Percentiles rank a stretch among this genome's conserved stretches.
These are phyloP conservation scores for Melopsittacus undulatus DNA, from an alignment of 2,797 vertebrate genomes.

Conservation along the genomic window DNA sequence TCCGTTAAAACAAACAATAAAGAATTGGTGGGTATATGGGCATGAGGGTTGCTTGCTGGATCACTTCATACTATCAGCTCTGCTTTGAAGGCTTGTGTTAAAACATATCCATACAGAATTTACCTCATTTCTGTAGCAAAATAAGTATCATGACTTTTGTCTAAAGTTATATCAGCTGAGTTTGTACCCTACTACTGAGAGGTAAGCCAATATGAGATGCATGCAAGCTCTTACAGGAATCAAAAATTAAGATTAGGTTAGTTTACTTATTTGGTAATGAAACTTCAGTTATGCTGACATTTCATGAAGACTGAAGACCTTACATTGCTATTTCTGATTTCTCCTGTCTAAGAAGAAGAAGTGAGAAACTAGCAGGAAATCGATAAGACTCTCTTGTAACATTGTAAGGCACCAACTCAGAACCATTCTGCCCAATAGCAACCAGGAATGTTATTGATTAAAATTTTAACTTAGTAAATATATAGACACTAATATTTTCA, in stretches of 20 bases:
- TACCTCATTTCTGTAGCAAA: neutral
- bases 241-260: neutral
- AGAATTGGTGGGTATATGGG: neutral
- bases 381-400: neutral
- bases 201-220: neutral
- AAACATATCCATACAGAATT: neutral
- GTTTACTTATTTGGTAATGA: neutral
- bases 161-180: neutral
- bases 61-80: neutral
- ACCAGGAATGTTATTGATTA: conserved; percentile 5
- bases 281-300: neutral
- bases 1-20: neutral
- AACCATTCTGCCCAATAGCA: neutral
- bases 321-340: neutral
- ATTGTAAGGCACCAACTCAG: neutral
- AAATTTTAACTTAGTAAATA: neutral
- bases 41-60: neutral
- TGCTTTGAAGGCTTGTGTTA: neutral
- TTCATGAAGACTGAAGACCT: neutral
- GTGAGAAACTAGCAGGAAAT: conserved; percentile 6
- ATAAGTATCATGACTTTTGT: neutral
- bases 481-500: conserved; percentile 11
- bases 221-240: neutral
- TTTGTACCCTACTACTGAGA: neutral
- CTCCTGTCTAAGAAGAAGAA: neutral